Base-by-base conservation (phyloP, 2,888 invertebrate genomes). In the Chironomus tentans region DNA sequence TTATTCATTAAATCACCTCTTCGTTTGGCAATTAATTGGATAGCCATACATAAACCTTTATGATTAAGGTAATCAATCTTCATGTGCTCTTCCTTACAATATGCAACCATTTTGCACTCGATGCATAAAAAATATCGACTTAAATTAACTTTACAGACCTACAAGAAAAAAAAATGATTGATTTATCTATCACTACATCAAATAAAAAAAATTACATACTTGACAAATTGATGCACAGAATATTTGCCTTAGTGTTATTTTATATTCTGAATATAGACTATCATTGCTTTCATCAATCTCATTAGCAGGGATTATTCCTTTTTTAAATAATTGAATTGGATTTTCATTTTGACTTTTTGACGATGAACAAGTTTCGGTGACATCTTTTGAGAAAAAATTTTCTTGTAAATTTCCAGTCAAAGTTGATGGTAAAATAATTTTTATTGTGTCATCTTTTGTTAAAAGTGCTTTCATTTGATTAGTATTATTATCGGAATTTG, bases 171-270 rank as follows among this genome's bases (percentile, higher is more conserved):
- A 71, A 69, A 47, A 4, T 28, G 28, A 28, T 28, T 28, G 5
- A 28, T 3, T 28, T 5, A 28, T 1, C 5, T 24, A 3, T 5
- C 4, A 4, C 28, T 5, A 28, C 22, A 24, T 24, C 2, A 4
- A 28, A 28, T 28, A 1, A 4, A 3, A 5, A 1, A 28, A 28
- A 4, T 4, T 28, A 77, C 79, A 80, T 80, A 82, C 83, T 78
- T 83, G 82, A 78, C 91, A 91, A 4, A 87, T 82, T 77, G 87
- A 88, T 62, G 87, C 86, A 47, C 88, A 82, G 80, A 88, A 91
- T 13, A 90, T 88, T 80, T 87, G 87, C 10, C 91, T 85, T 74
- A 90, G 90, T 79, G 86, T 88, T 78, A 90, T 89, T 78, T 89
- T 87, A 79, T 90, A 88, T 70, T 90, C 87, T 70, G 88, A 85